A percentile compares a stretch with the other conserved stretches of the same genome.
These are phyloP conservation scores for Harlomillsia oculata DNA, from an alignment of 1,140 invertebrate species.

Conservation along the genomic window DNA sequence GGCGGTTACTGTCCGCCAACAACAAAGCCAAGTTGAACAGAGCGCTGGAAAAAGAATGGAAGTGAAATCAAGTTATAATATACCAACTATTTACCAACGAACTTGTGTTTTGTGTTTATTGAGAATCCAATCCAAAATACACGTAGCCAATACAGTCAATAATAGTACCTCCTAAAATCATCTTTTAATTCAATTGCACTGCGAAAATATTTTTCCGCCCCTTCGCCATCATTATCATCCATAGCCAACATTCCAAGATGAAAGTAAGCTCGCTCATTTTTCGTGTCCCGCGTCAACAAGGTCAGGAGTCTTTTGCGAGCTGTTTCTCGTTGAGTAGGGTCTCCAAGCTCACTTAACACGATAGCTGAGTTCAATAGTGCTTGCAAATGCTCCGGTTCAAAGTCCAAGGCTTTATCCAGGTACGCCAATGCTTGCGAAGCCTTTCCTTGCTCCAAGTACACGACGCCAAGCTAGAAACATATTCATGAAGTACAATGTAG, in stretches of 20 bases:
- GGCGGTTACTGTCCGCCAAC: constrained; percentile 73
- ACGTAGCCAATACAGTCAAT: background rate
- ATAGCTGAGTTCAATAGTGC: constrained; percentile 91
- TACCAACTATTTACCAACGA: background rate
- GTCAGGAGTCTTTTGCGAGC: constrained; percentile 69
- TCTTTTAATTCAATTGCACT: constrained; percentile 61
- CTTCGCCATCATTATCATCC: constrained; percentile 80
- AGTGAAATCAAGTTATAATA: background rate
- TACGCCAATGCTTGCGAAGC: constrained; percentile 79
- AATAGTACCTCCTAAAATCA: constrained; percentile 30
- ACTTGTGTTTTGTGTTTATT: constrained; percentile 37
- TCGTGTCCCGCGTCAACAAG: constrained; percentile 59
- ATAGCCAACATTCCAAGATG: constrained; percentile 93
- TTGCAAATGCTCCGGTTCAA: constrained; percentile 90
- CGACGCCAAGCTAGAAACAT: constrained; percentile 71
- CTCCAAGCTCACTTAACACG: constrained; percentile 76
- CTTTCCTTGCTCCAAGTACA: constrained; percentile 84
- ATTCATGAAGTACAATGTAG: too few species aligned
- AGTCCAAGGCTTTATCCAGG: constrained; percentile 82
- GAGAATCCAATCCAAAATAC: constrained; percentile 27
- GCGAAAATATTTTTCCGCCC: constrained; percentile 80
- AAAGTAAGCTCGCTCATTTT: constrained; percentile 81
- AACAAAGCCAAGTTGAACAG: constrained; percentile 89
- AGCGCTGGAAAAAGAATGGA: constrained; percentile 53
- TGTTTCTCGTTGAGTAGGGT: constrained; percentile 63